Evolutionary conservation across 2,797 vertebrate species (phyloP).

Genomic region (Lithobates sylvaticus): DNA sequence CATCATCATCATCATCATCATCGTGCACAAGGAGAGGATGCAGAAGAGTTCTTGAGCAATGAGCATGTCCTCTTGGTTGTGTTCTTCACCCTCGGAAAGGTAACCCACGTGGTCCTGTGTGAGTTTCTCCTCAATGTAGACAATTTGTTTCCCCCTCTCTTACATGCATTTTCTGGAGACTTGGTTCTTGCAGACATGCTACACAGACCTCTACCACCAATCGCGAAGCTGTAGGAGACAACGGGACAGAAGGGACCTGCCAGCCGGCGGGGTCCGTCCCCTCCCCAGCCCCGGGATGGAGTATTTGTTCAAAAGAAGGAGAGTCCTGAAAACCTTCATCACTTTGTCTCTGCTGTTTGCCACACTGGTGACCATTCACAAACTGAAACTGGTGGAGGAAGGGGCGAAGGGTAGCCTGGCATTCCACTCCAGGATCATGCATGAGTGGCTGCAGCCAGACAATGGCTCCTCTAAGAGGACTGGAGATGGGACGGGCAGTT

Average conservation of each 20-base stretch:
- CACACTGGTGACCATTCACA: constrained; percentile 81
- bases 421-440: constrained; percentile 54
- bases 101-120: background rate
- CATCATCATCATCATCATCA: too few species aligned
- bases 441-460: constrained; percentile 66
- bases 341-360: constrained; percentile 78
- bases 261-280: background rate
- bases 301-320: constrained; percentile 74
- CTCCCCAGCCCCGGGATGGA: constrained; percentile 71
- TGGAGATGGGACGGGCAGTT: background rate
- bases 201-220: background rate
- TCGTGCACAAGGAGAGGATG: background rate
- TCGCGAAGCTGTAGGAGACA: constrained; percentile 13
- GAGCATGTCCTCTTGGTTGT: background rate
- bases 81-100: background rate
- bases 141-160: background rate
- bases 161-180: constrained; percentile 30
- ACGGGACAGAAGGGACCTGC: background rate
- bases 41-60: background rate
- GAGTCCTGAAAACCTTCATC: constrained; percentile 78
- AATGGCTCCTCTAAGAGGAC: constrained; percentile 32
- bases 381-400: constrained; percentile 75
- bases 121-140: background rate
- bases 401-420: constrained; percentile 67
- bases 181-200: constrained; percentile 37